These are phyloP conservation scores for Folsomia manolachei DNA, from an alignment of 2,888 invertebrate species.

Conservation along the genomic window DNA sequence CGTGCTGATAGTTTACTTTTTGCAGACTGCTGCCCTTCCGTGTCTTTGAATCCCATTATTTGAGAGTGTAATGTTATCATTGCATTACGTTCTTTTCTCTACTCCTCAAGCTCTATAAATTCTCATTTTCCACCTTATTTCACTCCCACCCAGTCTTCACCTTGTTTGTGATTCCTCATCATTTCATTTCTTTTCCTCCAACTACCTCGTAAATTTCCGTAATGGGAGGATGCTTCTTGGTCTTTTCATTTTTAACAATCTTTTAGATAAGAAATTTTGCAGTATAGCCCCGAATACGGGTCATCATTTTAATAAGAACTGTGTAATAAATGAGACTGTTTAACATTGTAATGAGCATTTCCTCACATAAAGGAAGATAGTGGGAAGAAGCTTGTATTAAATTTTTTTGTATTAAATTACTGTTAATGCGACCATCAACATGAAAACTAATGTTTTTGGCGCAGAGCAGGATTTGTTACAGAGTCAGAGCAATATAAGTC, in stretches of 20 bases:
- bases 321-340: not conserved
- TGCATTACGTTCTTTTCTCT: not conserved
- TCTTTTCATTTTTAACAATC: not conserved
- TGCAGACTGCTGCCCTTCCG: not conserved
- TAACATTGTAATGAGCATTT: not conserved
- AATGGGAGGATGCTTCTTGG: not conserved
- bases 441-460: too few relatives aligned
- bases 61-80: slow-evolving; percentile 1
- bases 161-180: not conserved
- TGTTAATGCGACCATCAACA: too few relatives aligned
- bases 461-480: too few relatives aligned
- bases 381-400: too few relatives aligned
- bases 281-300: too few relatives aligned
- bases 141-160: not conserved
- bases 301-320: too few relatives aligned
- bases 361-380: too few relatives aligned
- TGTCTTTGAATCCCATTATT: not conserved
- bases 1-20: not conserved
- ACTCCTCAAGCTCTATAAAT: not conserved
- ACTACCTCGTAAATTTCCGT: not conserved
- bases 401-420: too few relatives aligned
- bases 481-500: too few relatives aligned
- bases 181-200: not conserved
- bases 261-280: too few relatives aligned
- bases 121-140: slow-evolving; percentile 1